phyloP scores from a whole-genome alignment of 2,113 vertebrate species.

The Sinocyclocheilus anophthalmus region DNA sequence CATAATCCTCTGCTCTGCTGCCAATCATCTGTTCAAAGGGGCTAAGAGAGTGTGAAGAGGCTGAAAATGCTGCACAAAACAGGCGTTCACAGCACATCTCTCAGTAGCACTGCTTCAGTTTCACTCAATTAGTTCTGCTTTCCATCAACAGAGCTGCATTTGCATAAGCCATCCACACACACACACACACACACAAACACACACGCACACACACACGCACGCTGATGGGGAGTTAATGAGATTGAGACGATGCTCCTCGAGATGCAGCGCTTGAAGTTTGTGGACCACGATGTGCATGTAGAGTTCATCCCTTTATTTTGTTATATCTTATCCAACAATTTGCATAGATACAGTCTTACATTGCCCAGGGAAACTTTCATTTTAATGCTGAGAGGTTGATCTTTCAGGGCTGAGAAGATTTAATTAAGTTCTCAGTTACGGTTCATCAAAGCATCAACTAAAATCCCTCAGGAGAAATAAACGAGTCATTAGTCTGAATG shows the following conservation, averaged over 20 bases:
- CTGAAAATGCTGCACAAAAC: not conserved
- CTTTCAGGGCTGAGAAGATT: not conserved
- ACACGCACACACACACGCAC: not conserved
- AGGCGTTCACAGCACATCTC: not conserved
- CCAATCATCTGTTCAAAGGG: not conserved
- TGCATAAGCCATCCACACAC: constrained; percentile 35
- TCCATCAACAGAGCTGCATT: constrained; percentile 14
- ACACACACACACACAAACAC: constrained; percentile 7
- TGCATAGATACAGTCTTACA: not conserved
- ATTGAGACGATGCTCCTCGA: not conserved
- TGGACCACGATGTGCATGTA: not conserved
- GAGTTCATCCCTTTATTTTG: not conserved
- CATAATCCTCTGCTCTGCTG: constrained; percentile 16
- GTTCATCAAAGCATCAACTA: not conserved
- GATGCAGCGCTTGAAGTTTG: not conserved
- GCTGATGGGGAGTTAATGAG: not conserved
- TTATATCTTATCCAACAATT: not conserved
- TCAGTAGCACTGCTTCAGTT: constrained; percentile 3
- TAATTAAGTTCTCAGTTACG: not conserved
- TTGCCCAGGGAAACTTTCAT: not conserved
- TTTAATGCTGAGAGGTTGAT: not conserved
- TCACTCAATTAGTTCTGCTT: constrained; percentile 5
- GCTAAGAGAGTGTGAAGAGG: not conserved
- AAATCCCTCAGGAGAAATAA: not conserved
- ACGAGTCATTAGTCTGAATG: not conserved